Base-by-base conservation (phyloP, 37 sponge, comb jelly and placozoan genomes). In the Spongia lamella region DNA sequence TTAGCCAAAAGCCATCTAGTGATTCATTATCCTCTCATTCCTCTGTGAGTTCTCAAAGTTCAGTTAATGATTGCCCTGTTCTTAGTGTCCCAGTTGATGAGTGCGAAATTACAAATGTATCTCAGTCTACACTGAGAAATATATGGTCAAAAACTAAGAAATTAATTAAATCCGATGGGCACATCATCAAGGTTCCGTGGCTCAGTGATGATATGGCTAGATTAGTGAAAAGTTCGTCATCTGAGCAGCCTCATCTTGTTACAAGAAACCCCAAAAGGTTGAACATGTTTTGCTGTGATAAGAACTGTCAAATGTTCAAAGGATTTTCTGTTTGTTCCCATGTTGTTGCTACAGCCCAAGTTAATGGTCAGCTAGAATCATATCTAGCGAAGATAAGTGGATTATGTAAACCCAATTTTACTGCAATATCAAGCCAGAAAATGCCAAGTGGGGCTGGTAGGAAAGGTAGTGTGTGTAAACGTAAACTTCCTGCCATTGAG, bases 221-320 rank as follows among this genome's bases (percentile, higher is more conserved):
- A 3, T 9, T 64, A 33, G 32, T 64, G 6, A 26, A 25, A 27
- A 64, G 66, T 32, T 27, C 66, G 27, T 14, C 34, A 66, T 30
- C 26, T 33, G 25, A 55, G 4, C 32, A 5, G 38, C 74, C 25
- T 17, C 27, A 26, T 27, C 7, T 31, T 30, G 33, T 17, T 3
- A 63, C 3, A 21, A 34, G 3, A 6, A 21, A 22, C 4, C 19
- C 3, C 6, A 63, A 31, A 9, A 34, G 29, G 35, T 30, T 30
- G 64, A 3, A 21, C 6, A 30, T 4, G 29, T 34, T 27, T 9
- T 21, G 33, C 20, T 47, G 47, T 47, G 70, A 47, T 58, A 43
- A 75, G 2, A 75, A 75, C 40, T 75, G 75, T 47, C 63, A 32
- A 6, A 75, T 75, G 75, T 75, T 75, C 38, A 75, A 72, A 53